phyloP scores from a whole-genome alignment of 1,140 invertebrate species.

The Gryon sp. region DNA sequence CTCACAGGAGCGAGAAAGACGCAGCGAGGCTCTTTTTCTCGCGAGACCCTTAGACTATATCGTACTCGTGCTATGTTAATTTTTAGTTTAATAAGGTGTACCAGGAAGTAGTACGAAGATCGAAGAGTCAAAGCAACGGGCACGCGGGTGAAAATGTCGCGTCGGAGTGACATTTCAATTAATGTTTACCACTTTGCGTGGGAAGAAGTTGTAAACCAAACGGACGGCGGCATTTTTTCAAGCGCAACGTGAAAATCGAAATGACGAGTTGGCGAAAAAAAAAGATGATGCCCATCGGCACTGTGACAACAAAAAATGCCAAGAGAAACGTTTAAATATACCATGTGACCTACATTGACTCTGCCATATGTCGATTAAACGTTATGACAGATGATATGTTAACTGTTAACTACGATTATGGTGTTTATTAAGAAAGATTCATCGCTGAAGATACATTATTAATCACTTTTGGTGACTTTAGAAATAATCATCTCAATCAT shows the following conservation, averaged over 20 bases:
- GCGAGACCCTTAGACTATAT: conserved; percentile 66
- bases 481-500: conserved; percentile 32
- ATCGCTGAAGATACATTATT: conserved; percentile 32
- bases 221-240: conserved; percentile 14
- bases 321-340: conserved; percentile 25
- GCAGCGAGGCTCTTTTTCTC: conserved; percentile 8
- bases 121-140: conserved; percentile 49
- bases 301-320: conserved; percentile 16
- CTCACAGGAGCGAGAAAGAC: conserved; percentile 28
- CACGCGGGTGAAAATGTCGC: conserved; percentile 74
- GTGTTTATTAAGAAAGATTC: conserved; percentile 35
- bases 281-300: conserved; percentile 17
- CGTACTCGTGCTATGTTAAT: conserved; percentile 75
- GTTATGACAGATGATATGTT: conserved; percentile 38
- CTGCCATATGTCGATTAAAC: conserved; percentile 44
- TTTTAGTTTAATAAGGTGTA: conserved; percentile 77
- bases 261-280: conserved; percentile 16
- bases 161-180: conserved; percentile 76
- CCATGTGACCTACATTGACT: conserved; percentile 22
- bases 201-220: conserved; percentile 63
- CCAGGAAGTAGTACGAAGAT: conserved; percentile 71
- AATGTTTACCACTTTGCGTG: conserved; percentile 73
- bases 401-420: conserved; percentile 32
- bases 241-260: conserved; percentile 24
- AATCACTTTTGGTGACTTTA: conserved; percentile 19